These are phyloP conservation scores for Cryptoprocta ferox DNA, from an alignment of 2,797 vertebrate genomes.

Conservation along the genomic window DNA sequence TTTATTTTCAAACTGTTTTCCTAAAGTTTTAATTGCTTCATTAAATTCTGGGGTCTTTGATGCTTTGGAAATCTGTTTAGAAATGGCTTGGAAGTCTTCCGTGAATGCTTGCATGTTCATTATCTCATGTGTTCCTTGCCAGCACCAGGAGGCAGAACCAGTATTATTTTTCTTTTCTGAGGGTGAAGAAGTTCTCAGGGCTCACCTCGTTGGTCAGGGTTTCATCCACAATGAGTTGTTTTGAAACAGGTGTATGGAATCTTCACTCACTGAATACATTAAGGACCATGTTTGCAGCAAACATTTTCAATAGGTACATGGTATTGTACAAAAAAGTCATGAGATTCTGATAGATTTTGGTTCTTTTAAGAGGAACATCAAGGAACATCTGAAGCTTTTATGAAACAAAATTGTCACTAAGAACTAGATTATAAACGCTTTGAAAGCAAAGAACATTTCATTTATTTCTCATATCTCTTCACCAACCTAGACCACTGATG, in stretches of 20 bases:
- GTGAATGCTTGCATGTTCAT: background rate
- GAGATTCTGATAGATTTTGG: background rate
- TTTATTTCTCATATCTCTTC: background rate
- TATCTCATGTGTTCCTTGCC: background rate
- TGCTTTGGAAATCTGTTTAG: background rate
- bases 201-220: background rate
- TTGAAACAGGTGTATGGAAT: background rate
- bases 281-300: background rate
- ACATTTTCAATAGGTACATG: background rate
- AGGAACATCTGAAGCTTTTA: background rate
- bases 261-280: background rate
- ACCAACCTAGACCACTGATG: background rate
- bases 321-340: background rate
- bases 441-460: background rate
- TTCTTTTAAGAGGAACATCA: background rate
- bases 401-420: constrained; percentile 18
- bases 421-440: constrained; percentile 7
- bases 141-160: background rate
- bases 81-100: background rate
- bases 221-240: background rate
- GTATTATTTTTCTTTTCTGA: background rate
- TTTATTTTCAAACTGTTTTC: constrained; percentile 23
- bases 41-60: background rate
- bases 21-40: background rate
- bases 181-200: background rate